Conservation (phyloP, 92 coral and sea anemone genomes). For the Actinostola sp. region DNA sequence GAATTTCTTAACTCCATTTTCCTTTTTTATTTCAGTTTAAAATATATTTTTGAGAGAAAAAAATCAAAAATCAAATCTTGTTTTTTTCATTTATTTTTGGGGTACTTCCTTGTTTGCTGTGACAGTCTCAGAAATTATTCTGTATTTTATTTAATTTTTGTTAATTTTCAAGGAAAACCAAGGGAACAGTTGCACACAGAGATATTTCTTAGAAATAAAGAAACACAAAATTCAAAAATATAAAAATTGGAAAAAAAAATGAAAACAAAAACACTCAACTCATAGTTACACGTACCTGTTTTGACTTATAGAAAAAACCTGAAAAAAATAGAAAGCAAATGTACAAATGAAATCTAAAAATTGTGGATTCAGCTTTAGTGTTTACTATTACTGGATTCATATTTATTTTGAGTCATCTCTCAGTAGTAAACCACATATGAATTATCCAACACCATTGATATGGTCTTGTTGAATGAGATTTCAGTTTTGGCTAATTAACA, state of each 20-base stretch:
- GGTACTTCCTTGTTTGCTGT: too few relatives aligned
- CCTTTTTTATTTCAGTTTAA: neutral
- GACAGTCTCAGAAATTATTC: too few relatives aligned
- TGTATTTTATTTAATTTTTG: too few relatives aligned
- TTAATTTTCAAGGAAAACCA: too few relatives aligned
- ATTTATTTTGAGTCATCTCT: conserved; percentile 10
- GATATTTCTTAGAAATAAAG: too few relatives aligned
- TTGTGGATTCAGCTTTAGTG: neutral
- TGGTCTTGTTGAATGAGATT: neutral
- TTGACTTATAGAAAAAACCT: too few relatives aligned
- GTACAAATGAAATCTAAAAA: neutral
- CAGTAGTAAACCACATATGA: neutral
- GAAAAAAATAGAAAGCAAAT: neutral
- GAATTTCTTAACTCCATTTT: neutral
- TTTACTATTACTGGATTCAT: neutral
- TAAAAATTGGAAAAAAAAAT: too few relatives aligned
- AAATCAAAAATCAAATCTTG: neutral
- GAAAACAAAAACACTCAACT: too few relatives aligned
- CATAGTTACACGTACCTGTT: too few relatives aligned
- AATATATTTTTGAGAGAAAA: neutral
- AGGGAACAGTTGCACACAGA: too few relatives aligned
- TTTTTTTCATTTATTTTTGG: neutral
- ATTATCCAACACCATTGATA: conserved; percentile 2
- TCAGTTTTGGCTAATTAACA: neutral
- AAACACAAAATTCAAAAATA: too few relatives aligned